Evolutionary conservation across 2,888 invertebrate genomes (phyloP), one percentile per base, ranked within the genome.

Genomic region (Pherbina coryleti): DNA sequence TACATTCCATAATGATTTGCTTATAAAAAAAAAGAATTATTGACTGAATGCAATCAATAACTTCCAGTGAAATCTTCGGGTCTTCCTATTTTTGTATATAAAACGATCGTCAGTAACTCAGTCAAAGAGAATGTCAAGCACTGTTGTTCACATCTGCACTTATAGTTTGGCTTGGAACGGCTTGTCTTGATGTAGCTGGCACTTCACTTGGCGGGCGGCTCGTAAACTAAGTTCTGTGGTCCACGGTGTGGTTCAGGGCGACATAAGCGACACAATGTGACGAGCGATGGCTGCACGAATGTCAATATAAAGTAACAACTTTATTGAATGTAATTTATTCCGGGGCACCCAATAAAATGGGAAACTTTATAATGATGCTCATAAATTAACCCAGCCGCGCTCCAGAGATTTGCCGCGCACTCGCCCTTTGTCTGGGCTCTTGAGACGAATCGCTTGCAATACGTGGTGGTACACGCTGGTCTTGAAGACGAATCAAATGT

Each of bases 261-360:
- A 72, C 71, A 70, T 80, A 80, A 78, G 84, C 84, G 86, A 86
- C 86, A 86, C 85, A 84, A 85, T 85, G 78, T 82, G 81, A 82
- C 80, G 81, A 82, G 81, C 81, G 81, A 82, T 82, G 85, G 85
- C 86, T 82, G 87, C 84, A 85, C 81, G 80, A 83, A 82, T 88
- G 89, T 87, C 88, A 87, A 86, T 87, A 88, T 88, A 89, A 88
- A 88, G 83, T 89, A 89, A 88, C 88, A 88, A 89, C 89, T 88
- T 88, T 88, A 88, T 89, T 89, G 88, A 85, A 83, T 83, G 85
- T 88, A 88, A 87, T 88, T 88, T 88, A 89, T 88, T 88, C 85
- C 85, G 86, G 88, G 87, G 87, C 87, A 85, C 82, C 85, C 86
- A 85, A 87, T 88, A 87, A 87, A 87, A 85, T 86, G 86, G 85